Percentiles rank a stretch among this genome's conserved stretches.
phyloP scores from a whole-genome alignment of 1,140 invertebrate genomes.

The silkworm (Bombyx mori) region ASM3026992v2 NC_085124.1:7211501-7212000 shows the following conservation, averaged over 20 bases:
- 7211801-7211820: too few species aligned
- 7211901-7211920: too few species aligned
- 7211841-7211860: too few species aligned
- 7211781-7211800: not conserved
- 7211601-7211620: slow-evolving; percentile 63
- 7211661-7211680: slow-evolving; percentile 54
- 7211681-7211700: slow-evolving; percentile 49
- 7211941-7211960: too few species aligned
- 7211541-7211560: slow-evolving; percentile 7
- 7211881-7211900: too few species aligned
- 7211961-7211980: too few species aligned
- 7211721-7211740: slow-evolving; percentile 13
- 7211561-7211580: slow-evolving; percentile 18
- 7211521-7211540: not conserved
- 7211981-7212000: too few species aligned
- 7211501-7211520: not conserved
- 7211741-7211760: slow-evolving; percentile 15
- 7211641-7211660: slow-evolving; percentile 48
- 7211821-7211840: too few species aligned
- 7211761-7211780: not conserved
- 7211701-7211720: slow-evolving; percentile 22
- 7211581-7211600: slow-evolving; percentile 38
- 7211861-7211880: too few species aligned
- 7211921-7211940: too few species aligned
- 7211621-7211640: slow-evolving; percentile 64